phyloP scores from a whole-genome alignment of 53 echinoderm and acorn worm genomes.

The Holothuria scabra region DNA sequence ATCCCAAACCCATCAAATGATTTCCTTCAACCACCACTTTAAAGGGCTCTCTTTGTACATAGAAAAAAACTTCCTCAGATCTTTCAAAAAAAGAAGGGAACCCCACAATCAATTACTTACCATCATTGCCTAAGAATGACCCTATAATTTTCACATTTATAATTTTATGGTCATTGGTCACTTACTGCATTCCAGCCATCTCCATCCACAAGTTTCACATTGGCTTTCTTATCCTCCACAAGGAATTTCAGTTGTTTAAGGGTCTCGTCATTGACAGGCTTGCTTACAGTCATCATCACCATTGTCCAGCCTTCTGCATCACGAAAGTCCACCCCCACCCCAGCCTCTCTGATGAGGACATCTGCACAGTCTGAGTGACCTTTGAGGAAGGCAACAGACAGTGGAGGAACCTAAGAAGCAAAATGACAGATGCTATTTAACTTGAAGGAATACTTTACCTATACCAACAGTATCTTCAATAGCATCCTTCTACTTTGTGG shows the following conservation, averaged over 20 bases:
- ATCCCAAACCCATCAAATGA: no score
- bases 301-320: slow-evolving; percentile 84
- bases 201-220: slow-evolving; percentile 71
- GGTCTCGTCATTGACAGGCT: slow-evolving; percentile 62
- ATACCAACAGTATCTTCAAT: no score
- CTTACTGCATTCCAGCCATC: slow-evolving; percentile 94
- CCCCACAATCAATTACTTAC: no score
- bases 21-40: no score
- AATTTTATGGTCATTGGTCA: not conserved
- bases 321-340: slow-evolving; percentile 81
- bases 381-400: slow-evolving; percentile 90
- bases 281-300: slow-evolving; percentile 77
- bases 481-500: no score
- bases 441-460: no score
- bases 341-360: slow-evolving; percentile 78
- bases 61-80: no score
- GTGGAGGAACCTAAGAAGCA: slow-evolving; percentile 76
- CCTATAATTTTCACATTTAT: not conserved
- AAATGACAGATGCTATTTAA: no score
- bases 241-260: slow-evolving; percentile 85
- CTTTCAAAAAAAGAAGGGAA: no score
- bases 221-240: slow-evolving; percentile 79
- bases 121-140: no score
- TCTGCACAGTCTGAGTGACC: slow-evolving; percentile 92
- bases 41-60: no score